Base-by-base conservation (phyloP, 2,113 vertebrate genomes). In the Grantiella picta region DNA sequence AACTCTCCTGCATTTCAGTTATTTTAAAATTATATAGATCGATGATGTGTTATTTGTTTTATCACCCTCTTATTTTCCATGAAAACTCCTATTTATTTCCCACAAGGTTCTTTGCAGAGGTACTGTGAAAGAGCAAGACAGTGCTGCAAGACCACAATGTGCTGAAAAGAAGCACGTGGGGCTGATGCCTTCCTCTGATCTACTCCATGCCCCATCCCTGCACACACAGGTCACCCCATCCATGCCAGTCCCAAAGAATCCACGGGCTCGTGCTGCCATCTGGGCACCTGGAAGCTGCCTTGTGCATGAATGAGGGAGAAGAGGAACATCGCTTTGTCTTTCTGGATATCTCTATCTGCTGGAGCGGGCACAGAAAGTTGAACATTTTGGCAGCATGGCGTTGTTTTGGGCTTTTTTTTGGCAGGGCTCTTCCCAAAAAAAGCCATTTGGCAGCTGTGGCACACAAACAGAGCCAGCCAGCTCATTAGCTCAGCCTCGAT, bases 271-370 rank as follows among this genome's bases (percentile, higher is more conserved):
- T 35, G 45, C 5, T 52, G 73, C n/a, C 73, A 73, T 22, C 81
- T 56, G 57, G 73, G 64, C 5, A 3, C 65, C 61, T 31, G 25
- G 50, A 54, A 65, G n/a, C 33, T 84, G 69, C 45, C 64, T 60
- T 0, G 0, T 1, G 1, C 4, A 1, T 4, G 12, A 45, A 5
- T 0, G 1, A 66, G 23, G 40, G 19, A 71, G 35, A 70, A 35
- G 2, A 18, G 54, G 64, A 90, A 13, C 27, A 83, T 27, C 36
- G 0, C 50, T 82, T 56, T n/a, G 35, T 78, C 45, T 61, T 69
- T 31, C 49, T 76, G 49, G 36, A 12, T 54, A 69, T 70, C 68
- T 80, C 76, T 54, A 23, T 86, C 52, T 86, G 60, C 60, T 68
- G 56, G 35, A 90, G 36, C 0, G 0, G 36, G n/a, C 66, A 56